A percentile compares a stretch with the other conserved stretches of the same genome.
Evolutionary conservation across 2,797 vertebrate genomes (phyloP).

Genomic region (Xyrichtys novacula): DNA sequence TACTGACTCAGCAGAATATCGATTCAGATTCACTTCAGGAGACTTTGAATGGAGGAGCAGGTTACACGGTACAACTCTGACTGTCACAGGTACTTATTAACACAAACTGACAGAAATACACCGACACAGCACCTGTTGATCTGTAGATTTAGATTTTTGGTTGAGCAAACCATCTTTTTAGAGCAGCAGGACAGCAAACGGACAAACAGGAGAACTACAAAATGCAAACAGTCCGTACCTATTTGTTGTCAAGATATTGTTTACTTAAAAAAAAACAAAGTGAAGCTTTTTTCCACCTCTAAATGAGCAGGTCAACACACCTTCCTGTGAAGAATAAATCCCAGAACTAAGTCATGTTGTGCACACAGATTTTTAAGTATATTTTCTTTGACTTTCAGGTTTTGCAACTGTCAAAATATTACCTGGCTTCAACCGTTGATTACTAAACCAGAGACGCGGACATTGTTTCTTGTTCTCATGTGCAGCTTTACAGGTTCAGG

Average conservation of each 20-base stretch:
- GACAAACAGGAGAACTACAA: no score
- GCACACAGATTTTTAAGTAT: neutral
- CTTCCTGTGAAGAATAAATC: no score
- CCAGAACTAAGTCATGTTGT: no score
- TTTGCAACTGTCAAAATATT: neutral
- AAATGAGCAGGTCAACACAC: no score
- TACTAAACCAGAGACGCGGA: neutral
- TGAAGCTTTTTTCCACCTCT: no score
- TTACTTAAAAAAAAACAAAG: no score
- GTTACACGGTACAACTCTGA: conserved; percentile 49
- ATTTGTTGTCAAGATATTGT: no score
- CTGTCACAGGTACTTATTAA: conserved; percentile 59
- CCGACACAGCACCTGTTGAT: no score
- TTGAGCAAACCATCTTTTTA: neutral
- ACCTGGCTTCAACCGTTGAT: neutral
- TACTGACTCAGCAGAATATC: conserved; percentile 62
- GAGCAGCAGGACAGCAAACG: no score
- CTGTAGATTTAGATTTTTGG: no score
- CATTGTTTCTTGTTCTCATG: neutral
- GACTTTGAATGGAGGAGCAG: fast-evolving
- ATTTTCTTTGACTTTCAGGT: neutral
- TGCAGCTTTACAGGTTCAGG: conserved; percentile 37
- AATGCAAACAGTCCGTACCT: no score
- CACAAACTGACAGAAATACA: neutral
- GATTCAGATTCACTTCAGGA: conserved; percentile 20